A percentile compares a stretch with the other conserved stretches of the same genome.
Conservation (phyloP, 2,888 invertebrate species). For the Herminia tarsipennalis region DNA sequence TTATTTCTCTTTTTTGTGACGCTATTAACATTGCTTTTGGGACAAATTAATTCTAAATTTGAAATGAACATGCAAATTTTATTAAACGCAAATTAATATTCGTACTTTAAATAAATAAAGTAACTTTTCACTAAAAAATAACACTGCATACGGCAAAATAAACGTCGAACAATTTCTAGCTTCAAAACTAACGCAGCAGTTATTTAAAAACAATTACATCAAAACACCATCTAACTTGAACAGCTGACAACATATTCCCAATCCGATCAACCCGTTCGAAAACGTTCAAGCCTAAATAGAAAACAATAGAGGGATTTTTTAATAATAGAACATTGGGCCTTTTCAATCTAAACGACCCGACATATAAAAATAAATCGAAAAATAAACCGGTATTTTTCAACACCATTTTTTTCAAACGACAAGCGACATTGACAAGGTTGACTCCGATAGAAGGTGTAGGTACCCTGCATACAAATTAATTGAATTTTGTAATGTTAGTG, state of each 20-base stretch:
- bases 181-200: conserved; percentile 6
- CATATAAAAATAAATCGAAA: no score
- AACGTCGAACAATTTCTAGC: no score
- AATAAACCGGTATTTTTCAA: background rate
- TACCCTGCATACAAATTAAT: conserved; percentile 6
- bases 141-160: no score
- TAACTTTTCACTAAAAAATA: no score
- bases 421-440: background rate
- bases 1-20: background rate
- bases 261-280: conserved; percentile 29
- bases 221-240: no score
- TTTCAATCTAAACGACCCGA: background rate
- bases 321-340: conserved; percentile 27
- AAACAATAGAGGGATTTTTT: conserved; percentile 41
- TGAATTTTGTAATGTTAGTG: conserved; percentile 12
- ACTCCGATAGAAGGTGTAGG: conserved; percentile 3
- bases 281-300: conserved; percentile 24
- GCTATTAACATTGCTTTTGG: background rate
- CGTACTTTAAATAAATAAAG: no score
- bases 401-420: background rate
- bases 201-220: conserved; percentile 32
- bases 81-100: no score
- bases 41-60: no score
- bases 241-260: no score
- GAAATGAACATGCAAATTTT: no score